A percentile compares a stretch with the other conserved stretches of the same genome.
These are phyloP conservation scores for Scomber japonicus DNA, from an alignment of 2,113 vertebrate genomes.

Conservation along the genomic window DNA sequence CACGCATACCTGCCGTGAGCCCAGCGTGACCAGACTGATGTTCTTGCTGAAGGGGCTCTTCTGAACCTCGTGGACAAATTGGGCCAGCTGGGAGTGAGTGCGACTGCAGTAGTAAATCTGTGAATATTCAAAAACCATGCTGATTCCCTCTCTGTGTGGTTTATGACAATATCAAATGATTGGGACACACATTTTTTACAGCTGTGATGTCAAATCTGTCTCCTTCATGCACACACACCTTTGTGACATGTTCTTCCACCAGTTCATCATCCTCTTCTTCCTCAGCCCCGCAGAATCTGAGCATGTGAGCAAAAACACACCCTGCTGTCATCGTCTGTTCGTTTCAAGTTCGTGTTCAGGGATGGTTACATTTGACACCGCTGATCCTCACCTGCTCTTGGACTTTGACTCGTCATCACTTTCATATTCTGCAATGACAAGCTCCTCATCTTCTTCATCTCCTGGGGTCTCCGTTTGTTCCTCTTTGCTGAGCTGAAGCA, in stretches of 20 bases:
- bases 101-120: constrained; percentile 99
- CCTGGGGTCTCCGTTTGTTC: constrained; percentile 62
- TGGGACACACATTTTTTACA: constrained; percentile 1
- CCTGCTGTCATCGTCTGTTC: not conserved
- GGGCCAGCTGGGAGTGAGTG: constrained; percentile 96
- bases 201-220: not conserved
- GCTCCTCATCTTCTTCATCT: constrained; percentile 88
- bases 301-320: constrained; percentile 17
- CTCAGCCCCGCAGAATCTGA: constrained; percentile 71
- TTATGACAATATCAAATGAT: not conserved
- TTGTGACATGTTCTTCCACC: constrained; percentile 94
- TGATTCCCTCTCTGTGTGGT: constrained; percentile 1
- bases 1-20: constrained; percentile 91
- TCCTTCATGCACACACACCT: constrained; percentile 81
- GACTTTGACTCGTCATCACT: constrained; percentile 92
- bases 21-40: constrained; percentile 90
- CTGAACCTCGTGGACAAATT: constrained; percentile 95
- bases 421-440: constrained; percentile 93
- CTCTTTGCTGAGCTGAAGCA: constrained; percentile 90
- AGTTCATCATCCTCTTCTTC: constrained; percentile 89
- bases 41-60: constrained; percentile 93
- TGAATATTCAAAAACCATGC: constrained; percentile 3
- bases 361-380: not conserved
- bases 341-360: not conserved
- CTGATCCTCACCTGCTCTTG: constrained; percentile 69